Base-by-base conservation (phyloP, 2,797 vertebrate genomes). In the Borostomias antarcticus region DNA sequence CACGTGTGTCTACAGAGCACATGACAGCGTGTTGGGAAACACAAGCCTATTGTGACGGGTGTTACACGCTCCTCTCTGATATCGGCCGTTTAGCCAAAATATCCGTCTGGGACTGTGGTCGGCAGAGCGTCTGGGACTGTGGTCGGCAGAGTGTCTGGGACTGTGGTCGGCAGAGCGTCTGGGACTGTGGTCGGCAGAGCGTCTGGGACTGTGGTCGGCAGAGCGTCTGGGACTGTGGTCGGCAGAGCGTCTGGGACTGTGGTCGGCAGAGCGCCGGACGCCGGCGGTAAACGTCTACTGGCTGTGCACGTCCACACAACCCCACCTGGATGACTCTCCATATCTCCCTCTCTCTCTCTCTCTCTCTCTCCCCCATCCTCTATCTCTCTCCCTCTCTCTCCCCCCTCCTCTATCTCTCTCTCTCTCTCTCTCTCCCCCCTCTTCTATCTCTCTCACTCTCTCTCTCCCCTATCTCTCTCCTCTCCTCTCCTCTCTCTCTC, bases 11-110 rank as follows among this genome's bases (percentile, higher is more conserved):
- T 56, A 2, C 13, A n/a, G 53, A 30, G 53, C 29, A n/a, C 29
- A 56, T 56, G 3, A 17, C 26, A 56, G 28, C 29, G 52, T 58
- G 61, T 33, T n/a, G 61, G 58, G 25, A 52, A 64, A 70, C 67
- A 64, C 57, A 48, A 40, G 64, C 53, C 58, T 30, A 45, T 56
- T 48, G 43, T 9, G 59, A 48, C 29, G 66, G 59, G 52, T 50
- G 45, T 70, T 64, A 43, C 40, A 57, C 58, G 28, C 56, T 62
- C 13, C 43, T 47, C 30, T 43, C 5, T 47, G 59, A 50, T 54
- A 23, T n/a, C 54, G 10, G 52, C 54, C 54, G 45, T 58, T 51
- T 58, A 29, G 68, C 32, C 35, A 48, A 58, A 70, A 52, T 56
- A 56, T 54, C 52, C 52, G 52, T 13, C 52, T 54, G 25, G n/a